phyloP scores from a whole-genome alignment of 2,888 invertebrate genomes.

The Pilophorus perplexus region DNA sequence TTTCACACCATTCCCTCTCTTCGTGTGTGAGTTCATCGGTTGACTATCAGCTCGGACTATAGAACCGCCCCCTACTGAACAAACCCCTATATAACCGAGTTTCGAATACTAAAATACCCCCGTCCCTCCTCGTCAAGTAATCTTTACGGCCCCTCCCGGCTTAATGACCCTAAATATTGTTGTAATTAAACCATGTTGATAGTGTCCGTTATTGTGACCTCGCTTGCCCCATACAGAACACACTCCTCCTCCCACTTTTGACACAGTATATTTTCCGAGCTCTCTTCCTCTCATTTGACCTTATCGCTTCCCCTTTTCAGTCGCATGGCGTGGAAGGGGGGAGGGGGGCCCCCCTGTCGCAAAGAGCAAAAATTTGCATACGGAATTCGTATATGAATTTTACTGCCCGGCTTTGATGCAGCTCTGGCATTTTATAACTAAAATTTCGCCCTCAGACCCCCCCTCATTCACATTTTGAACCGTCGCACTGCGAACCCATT shows the following conservation, averaged over 20 bases:
- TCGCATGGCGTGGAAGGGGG: background rate
- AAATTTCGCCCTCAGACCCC: slow-evolving; percentile 17
- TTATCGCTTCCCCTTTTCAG: background rate
- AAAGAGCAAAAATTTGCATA: slow-evolving; percentile 40
- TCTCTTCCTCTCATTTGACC: background rate
- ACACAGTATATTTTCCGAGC: background rate
- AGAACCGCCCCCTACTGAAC: too few species aligned
- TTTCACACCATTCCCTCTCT: too few species aligned
- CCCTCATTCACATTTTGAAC: background rate
- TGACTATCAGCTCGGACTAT: too few species aligned
- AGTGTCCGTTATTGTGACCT: slow-evolving; percentile 39
- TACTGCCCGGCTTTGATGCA: slow-evolving; percentile 37
- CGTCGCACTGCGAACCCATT: background rate
- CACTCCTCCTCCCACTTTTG: background rate
- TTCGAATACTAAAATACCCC: slow-evolving; percentile 12
- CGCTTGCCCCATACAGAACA: slow-evolving; percentile 10
- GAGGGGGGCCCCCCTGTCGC: background rate
- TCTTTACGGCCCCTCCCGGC: slow-evolving; percentile 19
- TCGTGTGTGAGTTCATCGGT: too few species aligned
- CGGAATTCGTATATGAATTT: slow-evolving; percentile 45
- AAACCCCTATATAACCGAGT: too few species aligned
- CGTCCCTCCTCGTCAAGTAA: background rate
- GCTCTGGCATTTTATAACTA: slow-evolving; percentile 19
- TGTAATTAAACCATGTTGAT: slow-evolving; percentile 44
- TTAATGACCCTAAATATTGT: slow-evolving; percentile 44